These are phyloP conservation scores for Cyprinodon diabolis DNA, from an alignment of 2,797 vertebrate genomes.

Conservation along the genomic window DNA sequence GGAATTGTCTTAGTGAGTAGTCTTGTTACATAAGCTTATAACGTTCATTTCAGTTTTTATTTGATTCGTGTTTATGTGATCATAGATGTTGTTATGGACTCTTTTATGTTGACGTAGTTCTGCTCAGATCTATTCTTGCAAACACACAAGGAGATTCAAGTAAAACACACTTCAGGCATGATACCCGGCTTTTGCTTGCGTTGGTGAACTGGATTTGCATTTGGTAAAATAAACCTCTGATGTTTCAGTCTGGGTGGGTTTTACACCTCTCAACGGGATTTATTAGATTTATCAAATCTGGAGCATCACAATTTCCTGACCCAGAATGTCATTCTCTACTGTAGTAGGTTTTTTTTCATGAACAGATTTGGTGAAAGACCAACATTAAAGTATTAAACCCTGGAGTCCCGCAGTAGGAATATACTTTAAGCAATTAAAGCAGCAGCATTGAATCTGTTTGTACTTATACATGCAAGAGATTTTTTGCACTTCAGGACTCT, in stretches of 20 bases:
- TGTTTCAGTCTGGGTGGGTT: not conserved
- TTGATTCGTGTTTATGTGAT: not conserved
- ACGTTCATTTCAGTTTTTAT: no score
- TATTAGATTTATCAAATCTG: not conserved
- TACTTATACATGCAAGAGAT: constrained; percentile 17
- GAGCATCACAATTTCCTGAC: not conserved
- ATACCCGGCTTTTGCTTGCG: not conserved
- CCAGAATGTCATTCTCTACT: not conserved
- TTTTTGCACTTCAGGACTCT: constrained; percentile 38
- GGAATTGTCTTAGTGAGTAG: no score
- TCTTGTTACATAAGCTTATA: no score
- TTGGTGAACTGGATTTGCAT: not conserved
- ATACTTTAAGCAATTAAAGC: constrained; percentile 17
- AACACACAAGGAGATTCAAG: not conserved
- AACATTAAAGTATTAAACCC: not conserved
- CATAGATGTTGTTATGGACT: not conserved
- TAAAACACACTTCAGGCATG: not conserved
- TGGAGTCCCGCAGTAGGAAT: not conserved
- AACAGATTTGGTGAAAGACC: not conserved
- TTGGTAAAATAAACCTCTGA: not conserved
- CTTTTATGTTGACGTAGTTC: not conserved
- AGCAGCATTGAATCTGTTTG: constrained; percentile 9
- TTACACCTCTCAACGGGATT: not conserved
- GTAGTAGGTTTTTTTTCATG: not conserved
- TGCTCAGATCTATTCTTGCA: not conserved